A percentile compares a stretch with the other conserved stretches of the same genome.
phyloP scores from a whole-genome alignment of 2,888 invertebrate genomes.

The Notodonta ziczac region DNA sequence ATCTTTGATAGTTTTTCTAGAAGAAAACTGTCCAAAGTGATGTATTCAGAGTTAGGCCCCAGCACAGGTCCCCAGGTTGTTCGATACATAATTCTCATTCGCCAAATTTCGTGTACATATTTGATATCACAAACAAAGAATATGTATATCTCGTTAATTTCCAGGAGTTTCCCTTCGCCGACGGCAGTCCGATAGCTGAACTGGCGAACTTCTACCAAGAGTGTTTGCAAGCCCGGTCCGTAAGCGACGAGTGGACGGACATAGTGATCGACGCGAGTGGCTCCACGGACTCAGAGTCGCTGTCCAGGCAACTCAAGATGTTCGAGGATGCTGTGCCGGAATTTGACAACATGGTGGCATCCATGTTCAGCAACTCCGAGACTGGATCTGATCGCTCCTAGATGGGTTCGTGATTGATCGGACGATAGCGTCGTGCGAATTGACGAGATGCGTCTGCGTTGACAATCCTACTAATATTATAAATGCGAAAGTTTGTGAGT shows the following conservation, averaged over 20 bases:
- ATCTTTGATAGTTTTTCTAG: no score
- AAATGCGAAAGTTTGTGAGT: no score
- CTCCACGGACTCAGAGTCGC: constrained; percentile 76
- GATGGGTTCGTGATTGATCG: constrained; percentile 9
- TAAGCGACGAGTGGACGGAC: constrained; percentile 65
- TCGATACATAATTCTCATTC: no score
- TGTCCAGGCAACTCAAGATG: constrained; percentile 88
- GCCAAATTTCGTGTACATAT: no score
- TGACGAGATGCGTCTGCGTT: background rate
- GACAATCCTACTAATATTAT: background rate
- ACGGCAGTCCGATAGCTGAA: constrained; percentile 88
- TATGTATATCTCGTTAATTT: constrained; percentile 17
- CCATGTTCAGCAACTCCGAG: constrained; percentile 84
- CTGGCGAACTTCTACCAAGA: constrained; percentile 92
- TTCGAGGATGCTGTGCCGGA: constrained; percentile 90
- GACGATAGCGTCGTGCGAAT: constrained; percentile 30
- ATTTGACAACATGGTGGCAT: constrained; percentile 90
- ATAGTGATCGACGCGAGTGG: constrained; percentile 44
- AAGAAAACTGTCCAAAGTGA: no score
- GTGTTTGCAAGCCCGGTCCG: constrained; percentile 87
- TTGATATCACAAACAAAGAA: no score
- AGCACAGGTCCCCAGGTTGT: no score
- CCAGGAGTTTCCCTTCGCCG: constrained; percentile 93
- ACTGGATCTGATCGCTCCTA: constrained; percentile 56
- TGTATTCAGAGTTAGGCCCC: no score